phyloP scores from a whole-genome alignment of 2,888 invertebrate genomes.

The Dynastes grantii region DNA sequence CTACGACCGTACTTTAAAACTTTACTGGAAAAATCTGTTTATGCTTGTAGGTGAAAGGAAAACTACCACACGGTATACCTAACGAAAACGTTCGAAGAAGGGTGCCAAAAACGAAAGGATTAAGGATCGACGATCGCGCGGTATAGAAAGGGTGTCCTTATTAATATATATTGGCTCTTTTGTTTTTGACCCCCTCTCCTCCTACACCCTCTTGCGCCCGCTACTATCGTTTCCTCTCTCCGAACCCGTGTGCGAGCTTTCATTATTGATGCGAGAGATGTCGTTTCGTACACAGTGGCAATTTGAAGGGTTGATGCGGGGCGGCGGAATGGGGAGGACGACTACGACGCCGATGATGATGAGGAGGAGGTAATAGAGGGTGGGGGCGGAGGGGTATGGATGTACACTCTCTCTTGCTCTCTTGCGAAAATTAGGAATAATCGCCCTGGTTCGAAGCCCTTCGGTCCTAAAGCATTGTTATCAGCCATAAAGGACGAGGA shows the following conservation, averaged over 20 bases:
- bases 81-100: conserved; percentile 15
- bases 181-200: conserved; percentile 54
- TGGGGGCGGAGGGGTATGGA: not conserved
- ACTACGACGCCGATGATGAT: not conserved
- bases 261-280: conserved; percentile 52
- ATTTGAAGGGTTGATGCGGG: conserved; percentile 34
- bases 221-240: conserved; percentile 5
- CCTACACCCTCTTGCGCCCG: not conserved
- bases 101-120: conserved; percentile 54
- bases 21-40: too few species aligned
- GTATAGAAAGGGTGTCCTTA: conserved; percentile 62
- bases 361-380: not conserved
- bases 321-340: not conserved
- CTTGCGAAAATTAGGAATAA: conserved; percentile 41
- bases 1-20: too few species aligned
- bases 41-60: not conserved
- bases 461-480: conserved; percentile 28
- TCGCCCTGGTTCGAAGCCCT: conserved; percentile 25
- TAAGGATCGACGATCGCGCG: conserved; percentile 62
- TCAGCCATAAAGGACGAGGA: conserved; percentile 19
- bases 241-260: conserved; percentile 30
- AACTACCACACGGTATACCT: conserved; percentile 4
- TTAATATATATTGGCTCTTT: conserved; percentile 65
- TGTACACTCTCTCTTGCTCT: conserved; percentile 14
- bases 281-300: conserved; percentile 47